Evolutionary conservation across 2,113 vertebrate genomes (phyloP).

Genomic region (Crocuta crocuta): DNA sequence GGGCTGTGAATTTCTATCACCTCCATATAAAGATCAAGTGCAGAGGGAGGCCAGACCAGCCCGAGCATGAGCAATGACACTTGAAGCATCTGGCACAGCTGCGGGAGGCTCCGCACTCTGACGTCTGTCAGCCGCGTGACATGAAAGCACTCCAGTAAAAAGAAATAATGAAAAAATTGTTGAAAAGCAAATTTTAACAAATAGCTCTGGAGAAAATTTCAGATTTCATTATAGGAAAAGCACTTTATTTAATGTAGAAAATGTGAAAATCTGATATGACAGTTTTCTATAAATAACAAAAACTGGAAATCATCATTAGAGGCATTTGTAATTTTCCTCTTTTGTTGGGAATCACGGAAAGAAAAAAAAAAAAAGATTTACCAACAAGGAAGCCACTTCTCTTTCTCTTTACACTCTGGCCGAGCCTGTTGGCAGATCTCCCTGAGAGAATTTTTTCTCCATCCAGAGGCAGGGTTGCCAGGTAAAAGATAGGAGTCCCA

Average conservation of each 20-base stretch:
- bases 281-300: slow-evolving; percentile 59
- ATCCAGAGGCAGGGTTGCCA: background rate
- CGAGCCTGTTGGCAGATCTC: background rate
- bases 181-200: background rate
- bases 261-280: slow-evolving; percentile 48
- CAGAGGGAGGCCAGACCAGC: background rate
- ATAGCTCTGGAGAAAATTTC: slow-evolving; percentile 13
- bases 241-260: slow-evolving; percentile 54
- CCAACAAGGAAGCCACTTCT: slow-evolving; percentile 14
- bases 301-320: slow-evolving; percentile 47
- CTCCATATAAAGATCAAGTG: too few species aligned
- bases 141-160: background rate
- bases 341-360: background rate
- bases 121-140: fast-evolving
- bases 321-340: slow-evolving; percentile 31
- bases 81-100: fast-evolving
- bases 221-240: slow-evolving; percentile 43
- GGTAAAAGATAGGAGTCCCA: background rate
- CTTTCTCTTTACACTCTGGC: background rate
- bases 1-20: too few species aligned
- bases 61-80: background rate
- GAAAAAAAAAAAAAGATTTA: background rate
- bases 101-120: fast-evolving
- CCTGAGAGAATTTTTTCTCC: background rate
- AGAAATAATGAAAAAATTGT: slow-evolving; percentile 3